A percentile compares a stretch with the other conserved stretches of the same genome.
Conservation (phyloP, 1,140 invertebrate species). For the Catajapyx aquilonaris region DNA sequence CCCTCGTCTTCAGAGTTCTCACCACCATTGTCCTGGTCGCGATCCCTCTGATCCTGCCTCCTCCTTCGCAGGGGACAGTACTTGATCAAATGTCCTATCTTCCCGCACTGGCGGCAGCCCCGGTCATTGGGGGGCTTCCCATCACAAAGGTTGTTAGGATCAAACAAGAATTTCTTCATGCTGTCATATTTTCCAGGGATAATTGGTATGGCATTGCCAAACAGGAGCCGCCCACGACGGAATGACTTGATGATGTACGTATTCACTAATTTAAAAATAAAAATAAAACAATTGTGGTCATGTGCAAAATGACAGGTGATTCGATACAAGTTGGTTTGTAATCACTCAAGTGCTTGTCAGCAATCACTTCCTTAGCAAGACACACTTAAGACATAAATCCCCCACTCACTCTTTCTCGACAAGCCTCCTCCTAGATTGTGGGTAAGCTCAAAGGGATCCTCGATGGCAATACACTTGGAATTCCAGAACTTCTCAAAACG, state of each 20-base stretch:
- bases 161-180: constrained; percentile 28
- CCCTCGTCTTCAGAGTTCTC: neutral
- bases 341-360: too few relatives aligned
- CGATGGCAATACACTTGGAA: constrained; percentile 30
- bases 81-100: constrained; percentile 32
- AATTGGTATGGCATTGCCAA: constrained; percentile 8
- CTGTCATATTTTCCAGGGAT: too few relatives aligned
- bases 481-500: constrained; percentile 36
- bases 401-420: constrained; percentile 29
- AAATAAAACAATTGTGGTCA: too few relatives aligned
- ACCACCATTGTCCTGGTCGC: neutral
- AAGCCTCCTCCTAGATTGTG: constrained; percentile 36
- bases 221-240: constrained; percentile 20
- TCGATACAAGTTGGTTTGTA: too few relatives aligned
- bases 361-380: too few relatives aligned
- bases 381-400: constrained; percentile 2
- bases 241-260: constrained; percentile 29
- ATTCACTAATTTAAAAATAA: constrained; percentile 27
- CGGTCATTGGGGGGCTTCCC: constrained; percentile 29
- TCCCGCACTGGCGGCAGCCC: constrained; percentile 29
- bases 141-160: constrained; percentile 19
- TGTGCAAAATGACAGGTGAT: too few relatives aligned
- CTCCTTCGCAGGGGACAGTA: constrained; percentile 18
- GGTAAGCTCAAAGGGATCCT: constrained; percentile 37
- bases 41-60: too few relatives aligned